Evolutionary conservation across 2,888 invertebrate species (phyloP).

Genomic region (Mesopsocus fuscifrons): DNA sequence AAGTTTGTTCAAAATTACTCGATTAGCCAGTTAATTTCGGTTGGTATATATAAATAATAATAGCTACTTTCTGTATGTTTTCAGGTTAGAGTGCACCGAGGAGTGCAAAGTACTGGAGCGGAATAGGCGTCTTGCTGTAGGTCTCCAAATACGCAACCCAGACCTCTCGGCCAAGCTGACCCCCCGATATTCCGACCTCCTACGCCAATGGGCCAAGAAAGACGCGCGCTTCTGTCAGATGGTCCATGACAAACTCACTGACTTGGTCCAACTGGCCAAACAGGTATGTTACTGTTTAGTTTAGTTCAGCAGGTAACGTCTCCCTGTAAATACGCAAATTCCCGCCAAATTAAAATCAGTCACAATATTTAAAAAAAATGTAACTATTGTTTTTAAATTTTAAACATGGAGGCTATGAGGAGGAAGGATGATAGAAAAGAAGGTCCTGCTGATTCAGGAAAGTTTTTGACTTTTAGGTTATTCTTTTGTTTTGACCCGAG

Average conservation of each 20-base stretch:
- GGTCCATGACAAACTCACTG: conserved; percentile 65
- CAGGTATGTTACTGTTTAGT: conserved; percentile 49
- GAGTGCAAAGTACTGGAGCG: conserved; percentile 78
- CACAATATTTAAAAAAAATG: conserved; percentile 1
- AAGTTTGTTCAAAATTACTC: no score
- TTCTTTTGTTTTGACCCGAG: no score
- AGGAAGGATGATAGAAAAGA: no score
- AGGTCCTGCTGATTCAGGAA: no score
- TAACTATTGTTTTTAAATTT: not conserved
- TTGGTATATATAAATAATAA: no score
- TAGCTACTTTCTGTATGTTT: no score
- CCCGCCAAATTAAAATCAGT: no score
- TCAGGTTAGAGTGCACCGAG: conserved; percentile 76
- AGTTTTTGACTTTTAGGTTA: no score
- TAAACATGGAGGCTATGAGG: no score
- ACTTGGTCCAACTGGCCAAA: conserved; percentile 72
- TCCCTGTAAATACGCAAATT: not conserved
- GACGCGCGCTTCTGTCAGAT: conserved; percentile 62
- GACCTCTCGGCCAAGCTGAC: conserved; percentile 61
- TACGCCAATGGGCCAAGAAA: conserved; percentile 63
- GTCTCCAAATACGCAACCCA: conserved; percentile 81
- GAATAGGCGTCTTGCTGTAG: conserved; percentile 73
- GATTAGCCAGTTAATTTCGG: no score
- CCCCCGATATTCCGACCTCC: conserved; percentile 71
- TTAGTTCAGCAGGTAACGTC: conserved; percentile 2